Percentiles rank a stretch among this genome's conserved stretches.
phyloP scores from a whole-genome alignment of 2,797 vertebrate genomes.

The Percopsis omiscomaycus region DNA sequence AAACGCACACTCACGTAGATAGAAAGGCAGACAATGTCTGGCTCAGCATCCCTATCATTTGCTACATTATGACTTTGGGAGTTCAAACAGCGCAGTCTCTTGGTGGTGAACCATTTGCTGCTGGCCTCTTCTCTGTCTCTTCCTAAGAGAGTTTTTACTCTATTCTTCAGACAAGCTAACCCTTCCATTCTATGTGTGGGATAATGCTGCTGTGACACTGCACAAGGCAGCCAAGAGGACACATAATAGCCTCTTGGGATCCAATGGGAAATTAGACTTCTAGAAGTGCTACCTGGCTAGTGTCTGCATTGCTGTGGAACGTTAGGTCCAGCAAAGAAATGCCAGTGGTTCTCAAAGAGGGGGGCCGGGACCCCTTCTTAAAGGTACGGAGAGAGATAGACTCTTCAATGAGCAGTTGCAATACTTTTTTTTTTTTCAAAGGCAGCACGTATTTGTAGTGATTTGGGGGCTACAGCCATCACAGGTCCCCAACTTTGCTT shows the following conservation, averaged over 20 bases:
- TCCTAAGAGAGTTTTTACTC: neutral
- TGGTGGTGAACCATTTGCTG: neutral
- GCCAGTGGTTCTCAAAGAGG: too few species aligned
- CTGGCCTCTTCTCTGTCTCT: neutral
- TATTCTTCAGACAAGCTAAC: neutral
- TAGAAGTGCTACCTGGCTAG: neutral
- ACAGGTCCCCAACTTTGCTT: too few species aligned
- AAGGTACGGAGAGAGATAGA: too few species aligned
- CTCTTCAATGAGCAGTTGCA: too few species aligned
- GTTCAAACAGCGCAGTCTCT: too few species aligned
- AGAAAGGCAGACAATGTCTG: neutral
- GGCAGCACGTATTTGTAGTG: too few species aligned
- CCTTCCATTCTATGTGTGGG: neutral
- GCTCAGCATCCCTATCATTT: too few species aligned
- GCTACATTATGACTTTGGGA: too few species aligned
- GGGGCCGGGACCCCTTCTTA: too few species aligned
- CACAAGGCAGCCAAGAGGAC: constrained; percentile 12
- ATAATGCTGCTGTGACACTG: constrained; percentile 1
- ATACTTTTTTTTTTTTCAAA: too few species aligned
- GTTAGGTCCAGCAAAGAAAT: constrained; percentile 3
- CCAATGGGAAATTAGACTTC: constrained; percentile 14
- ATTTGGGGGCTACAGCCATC: too few species aligned
- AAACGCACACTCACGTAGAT: neutral
- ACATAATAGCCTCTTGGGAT: constrained; percentile 5
- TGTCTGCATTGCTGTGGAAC: neutral